These are phyloP conservation scores for Ochropleura leucogaster DNA, from an alignment of 2,888 invertebrate species.

Conservation along the genomic window DNA sequence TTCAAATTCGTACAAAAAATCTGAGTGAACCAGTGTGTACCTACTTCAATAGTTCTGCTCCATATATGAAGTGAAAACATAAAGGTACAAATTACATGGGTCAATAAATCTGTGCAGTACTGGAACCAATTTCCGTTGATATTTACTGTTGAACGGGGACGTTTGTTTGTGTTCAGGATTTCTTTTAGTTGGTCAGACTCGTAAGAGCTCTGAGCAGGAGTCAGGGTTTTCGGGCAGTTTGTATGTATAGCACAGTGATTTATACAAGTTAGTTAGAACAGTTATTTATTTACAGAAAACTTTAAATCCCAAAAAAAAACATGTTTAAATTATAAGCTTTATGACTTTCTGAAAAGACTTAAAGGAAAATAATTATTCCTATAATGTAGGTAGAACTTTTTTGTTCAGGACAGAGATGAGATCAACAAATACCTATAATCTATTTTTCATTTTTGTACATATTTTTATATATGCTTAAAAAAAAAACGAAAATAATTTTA, in stretches of 20 bases:
- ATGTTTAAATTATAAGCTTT: neutral
- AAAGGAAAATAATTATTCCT: no score
- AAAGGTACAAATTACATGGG: neutral
- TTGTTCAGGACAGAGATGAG: no score
- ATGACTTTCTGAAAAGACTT: no score
- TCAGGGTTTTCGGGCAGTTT: neutral
- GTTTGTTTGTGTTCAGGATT: neutral
- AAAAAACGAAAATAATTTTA: no score
- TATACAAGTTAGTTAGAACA: no score
- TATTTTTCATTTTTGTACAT: no score
- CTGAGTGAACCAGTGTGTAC: neutral
- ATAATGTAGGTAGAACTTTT: no score
- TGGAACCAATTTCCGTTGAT: conserved; percentile 17
- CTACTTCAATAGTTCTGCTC: neutral
- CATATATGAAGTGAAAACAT: neutral
- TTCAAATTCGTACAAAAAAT: no score
- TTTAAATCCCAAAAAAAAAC: neutral
- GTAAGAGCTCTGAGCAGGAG: neutral
- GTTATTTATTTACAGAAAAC: neutral
- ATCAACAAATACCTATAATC: no score
- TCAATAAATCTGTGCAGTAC: conserved; percentile 8
- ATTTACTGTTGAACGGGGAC: neutral
- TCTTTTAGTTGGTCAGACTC: neutral
- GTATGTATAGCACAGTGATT: no score
- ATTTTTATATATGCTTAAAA: no score